Percentiles rank a stretch among this genome's conserved stretches.
These are phyloP conservation scores for Mus spretus DNA, from an alignment of 2,797 vertebrate genomes.

Conservation along the genomic window DNA sequence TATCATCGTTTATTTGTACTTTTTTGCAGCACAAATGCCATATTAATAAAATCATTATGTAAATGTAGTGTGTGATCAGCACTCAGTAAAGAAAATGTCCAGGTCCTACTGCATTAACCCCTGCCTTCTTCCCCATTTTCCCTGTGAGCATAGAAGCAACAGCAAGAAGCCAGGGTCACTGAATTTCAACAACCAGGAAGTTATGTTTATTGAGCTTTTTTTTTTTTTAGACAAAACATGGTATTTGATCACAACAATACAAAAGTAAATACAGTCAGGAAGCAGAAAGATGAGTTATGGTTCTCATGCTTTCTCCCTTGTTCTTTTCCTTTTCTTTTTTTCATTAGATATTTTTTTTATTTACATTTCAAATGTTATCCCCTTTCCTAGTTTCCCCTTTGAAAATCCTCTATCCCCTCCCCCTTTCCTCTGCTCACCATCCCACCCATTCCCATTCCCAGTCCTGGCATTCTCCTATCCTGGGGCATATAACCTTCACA, in stretches of 20 bases:
- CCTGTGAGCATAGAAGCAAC: neutral
- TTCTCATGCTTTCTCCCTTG: neutral
- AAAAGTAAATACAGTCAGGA: neutral
- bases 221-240: no score
- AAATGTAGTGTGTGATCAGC: constrained; percentile 14
- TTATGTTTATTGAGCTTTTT: constrained; percentile 7
- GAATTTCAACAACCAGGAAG: neutral
- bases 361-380: no score
- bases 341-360: no score
- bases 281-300: neutral
- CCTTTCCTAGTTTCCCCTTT: no score
- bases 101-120: neutral
- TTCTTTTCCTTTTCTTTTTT: neutral
- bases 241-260: no score
- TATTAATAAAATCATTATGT: neutral
- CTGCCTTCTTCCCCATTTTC: neutral
- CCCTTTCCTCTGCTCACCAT: no score
- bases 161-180: neutral
- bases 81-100: constrained; percentile 2
- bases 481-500: no score
- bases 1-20: neutral
- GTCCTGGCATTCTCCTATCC: no score
- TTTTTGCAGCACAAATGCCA: neutral
- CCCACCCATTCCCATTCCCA: no score
- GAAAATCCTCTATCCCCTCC: no score